Base-by-base conservation (phyloP, 92 coral and sea anemone genomes). In the Heteractis magnifica region DNA sequence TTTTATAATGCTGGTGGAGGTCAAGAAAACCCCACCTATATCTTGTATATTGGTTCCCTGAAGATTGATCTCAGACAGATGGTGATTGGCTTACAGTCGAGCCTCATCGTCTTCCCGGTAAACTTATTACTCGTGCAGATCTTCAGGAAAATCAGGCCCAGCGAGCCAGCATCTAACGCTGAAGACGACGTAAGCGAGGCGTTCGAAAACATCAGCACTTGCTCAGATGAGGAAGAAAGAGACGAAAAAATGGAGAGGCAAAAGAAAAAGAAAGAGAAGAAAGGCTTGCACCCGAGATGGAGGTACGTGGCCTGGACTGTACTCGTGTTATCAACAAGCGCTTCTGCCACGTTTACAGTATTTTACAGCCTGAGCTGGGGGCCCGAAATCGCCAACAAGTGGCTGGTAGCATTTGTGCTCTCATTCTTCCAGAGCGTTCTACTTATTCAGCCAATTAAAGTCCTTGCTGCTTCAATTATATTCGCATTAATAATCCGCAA, bases 341-440 rank as follows among this genome's bases (percentile, higher is more conserved):
- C 92, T 0, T 84, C 92, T 10, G 89, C 97, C 5, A 80, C 89
- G n/a, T 91, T 95, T 75, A 95, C 98, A 4, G 97, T 95, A 12
- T 94, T 95, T 75, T 95, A 95, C 81, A 91, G 96, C 60, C 80
- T 95, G 26, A 65, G 83, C 34, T 95, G 98, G 98, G 98, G 98
- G 8, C 92, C 95, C 10, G 98, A 92, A 68, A 80, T 89, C 10
- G 94, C 98, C 12, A 95, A 92, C 53, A 82, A 95, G 49, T 95
- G 98, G 98, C 89, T 95, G 15, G 73, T 90, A 21, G 92, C 98
- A 50, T 94, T 95, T 74, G 93, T 94, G 55, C 89, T 92, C 53
- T 93, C 98, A 4, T 95, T 95, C 84, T 85, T 91, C 72, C 98
- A 95, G 82, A 94, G 98, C 0, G 94, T 90, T 53, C 88, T 95